Conservation (phyloP, 2,797 vertebrate genomes). For the Odontamblyopus lacepedii region DNA sequence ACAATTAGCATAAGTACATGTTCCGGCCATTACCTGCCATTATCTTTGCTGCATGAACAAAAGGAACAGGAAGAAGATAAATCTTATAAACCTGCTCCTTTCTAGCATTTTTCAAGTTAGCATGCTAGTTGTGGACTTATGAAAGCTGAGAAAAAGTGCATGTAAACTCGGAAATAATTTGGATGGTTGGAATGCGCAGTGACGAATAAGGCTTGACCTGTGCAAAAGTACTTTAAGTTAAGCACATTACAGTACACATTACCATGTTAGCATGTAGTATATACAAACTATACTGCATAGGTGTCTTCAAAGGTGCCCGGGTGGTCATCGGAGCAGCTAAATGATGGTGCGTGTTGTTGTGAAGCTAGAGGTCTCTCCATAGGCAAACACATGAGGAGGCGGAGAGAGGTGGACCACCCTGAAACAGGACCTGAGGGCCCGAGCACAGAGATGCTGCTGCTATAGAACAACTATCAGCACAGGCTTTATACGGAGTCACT, state of each 20-base stretch:
- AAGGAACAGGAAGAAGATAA: too few relatives aligned
- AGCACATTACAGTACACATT: not conserved
- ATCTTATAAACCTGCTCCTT: too few relatives aligned
- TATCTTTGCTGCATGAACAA: too few relatives aligned
- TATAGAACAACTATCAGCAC: conserved; percentile 43
- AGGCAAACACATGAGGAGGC: conserved; percentile 38
- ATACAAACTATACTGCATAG: not conserved
- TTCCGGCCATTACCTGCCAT: too few relatives aligned
- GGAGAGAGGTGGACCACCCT: conserved; percentile 60
- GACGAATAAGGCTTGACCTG: too few relatives aligned
- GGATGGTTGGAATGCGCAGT: too few relatives aligned
- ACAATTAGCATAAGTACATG: too few relatives aligned
- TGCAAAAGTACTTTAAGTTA: not conserved
- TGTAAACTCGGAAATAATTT: too few relatives aligned
- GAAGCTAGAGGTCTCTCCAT: conserved; percentile 36
- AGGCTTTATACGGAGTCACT: conserved; percentile 14
- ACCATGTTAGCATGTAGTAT: not conserved
- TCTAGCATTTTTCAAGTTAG: too few relatives aligned
- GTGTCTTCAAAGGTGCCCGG: conserved; percentile 28
- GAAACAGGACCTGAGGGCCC: conserved; percentile 44
- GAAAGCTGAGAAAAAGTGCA: too few relatives aligned
- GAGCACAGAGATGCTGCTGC: conserved; percentile 21
- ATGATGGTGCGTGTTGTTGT: conserved; percentile 19
- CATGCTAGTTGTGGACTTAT: too few relatives aligned
- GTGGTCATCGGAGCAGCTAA: conserved; percentile 37